Base-by-base conservation (phyloP, 2,113 vertebrate genomes). In the Sylvia atricapilla region DNA sequence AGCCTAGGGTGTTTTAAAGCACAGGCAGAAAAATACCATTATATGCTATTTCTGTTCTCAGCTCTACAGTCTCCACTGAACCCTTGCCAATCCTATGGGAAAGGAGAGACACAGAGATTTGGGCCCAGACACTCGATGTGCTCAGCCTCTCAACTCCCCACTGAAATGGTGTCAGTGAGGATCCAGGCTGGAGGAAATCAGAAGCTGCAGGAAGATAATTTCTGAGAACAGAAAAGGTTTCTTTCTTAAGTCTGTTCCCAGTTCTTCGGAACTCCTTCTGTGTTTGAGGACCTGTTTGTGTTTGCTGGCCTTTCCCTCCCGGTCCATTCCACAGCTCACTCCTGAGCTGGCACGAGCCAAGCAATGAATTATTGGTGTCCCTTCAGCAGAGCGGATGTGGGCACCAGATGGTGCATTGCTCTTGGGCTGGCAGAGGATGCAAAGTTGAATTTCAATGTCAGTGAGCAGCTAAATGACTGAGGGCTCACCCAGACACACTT, bases 371-470 rank as follows among this genome's bases (percentile, higher is more conserved):
- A 11, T 52, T 17, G 64, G 67, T 93, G 94, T 88, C 85, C 90
- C 88, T 77, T 84, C 50, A 28, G 52, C 75, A 41, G 78, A 70
- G 88, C 0, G 50, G 81, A 12, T 15, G 49, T 52, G 78, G 82
- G 82, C 90, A 90, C 33, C 94, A 95, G 90, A 91, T 93, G 95
- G 94, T 59, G 46, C 87, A 12, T 59, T 35, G 90, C 96, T 91
- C 87, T 49, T 52, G 95, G 94, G 94, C 92, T 94, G 95, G 85
- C 94, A 90, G 70, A 64, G 87, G 15, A 37, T 10, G 35, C 79
- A 83, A 67, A 69, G 82, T 17, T 94, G 82, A 83, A 93, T 90
- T 96, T 92, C 94, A 96, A 94, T 97, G 96, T 95, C 95, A 96
- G 3, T 92, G 95, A 97, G 89, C 95, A 96, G 95, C 89, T 67